Conservation (phyloP, 2,113 vertebrate genomes). For the Hipposideros armiger region DNA sequence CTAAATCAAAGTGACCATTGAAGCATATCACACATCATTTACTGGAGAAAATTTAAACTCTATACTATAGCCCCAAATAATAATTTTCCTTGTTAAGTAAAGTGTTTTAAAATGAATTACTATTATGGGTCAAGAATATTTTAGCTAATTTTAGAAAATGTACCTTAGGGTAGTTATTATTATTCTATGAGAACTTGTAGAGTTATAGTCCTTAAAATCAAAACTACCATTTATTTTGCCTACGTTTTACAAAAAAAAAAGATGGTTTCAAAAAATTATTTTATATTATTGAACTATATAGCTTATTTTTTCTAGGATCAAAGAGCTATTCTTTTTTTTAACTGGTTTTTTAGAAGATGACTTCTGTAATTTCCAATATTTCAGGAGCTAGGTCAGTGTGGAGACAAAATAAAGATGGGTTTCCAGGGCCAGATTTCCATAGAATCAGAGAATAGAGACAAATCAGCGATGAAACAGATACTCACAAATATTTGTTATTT, state of each 20-base stretch:
- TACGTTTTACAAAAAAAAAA: constrained; percentile 20
- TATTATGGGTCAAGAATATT: constrained; percentile 66
- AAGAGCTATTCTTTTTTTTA: background rate
- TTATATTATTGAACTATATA: background rate
- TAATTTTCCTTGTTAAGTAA: constrained; percentile 56
- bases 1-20: constrained; percentile 59
- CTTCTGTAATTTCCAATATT: background rate
- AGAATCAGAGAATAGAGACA: background rate
- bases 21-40: constrained; percentile 62
- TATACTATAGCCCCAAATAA: background rate
- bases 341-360: background rate
- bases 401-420: background rate
- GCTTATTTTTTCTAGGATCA: background rate
- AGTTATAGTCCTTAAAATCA: constrained; percentile 12
- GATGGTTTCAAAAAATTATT: background rate
- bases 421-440: background rate
- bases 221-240: constrained; percentile 6
- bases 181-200: background rate
- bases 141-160: constrained; percentile 65
- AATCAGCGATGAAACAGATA: background rate
- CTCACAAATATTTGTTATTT: background rate
- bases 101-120: constrained; percentile 63
- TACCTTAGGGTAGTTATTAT: background rate
- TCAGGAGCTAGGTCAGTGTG: background rate
- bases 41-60: constrained; percentile 78